Base-by-base conservation (phyloP, 2,888 invertebrate species). In the Lutraria lutraria region DNA sequence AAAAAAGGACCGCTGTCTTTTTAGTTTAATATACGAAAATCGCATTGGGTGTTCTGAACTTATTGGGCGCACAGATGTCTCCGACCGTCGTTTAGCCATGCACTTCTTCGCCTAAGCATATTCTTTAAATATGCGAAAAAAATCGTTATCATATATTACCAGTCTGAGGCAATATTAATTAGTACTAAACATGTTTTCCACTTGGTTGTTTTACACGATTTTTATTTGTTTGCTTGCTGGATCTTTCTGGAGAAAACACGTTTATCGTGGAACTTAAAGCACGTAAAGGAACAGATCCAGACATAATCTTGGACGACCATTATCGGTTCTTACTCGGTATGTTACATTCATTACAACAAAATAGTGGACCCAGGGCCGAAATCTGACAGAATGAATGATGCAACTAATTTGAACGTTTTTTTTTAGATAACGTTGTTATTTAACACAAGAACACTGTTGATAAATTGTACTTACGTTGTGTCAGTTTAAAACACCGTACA, bases 141-240 rank as follows among this genome's bases (percentile, higher is more conserved):
- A 68, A 10, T 68, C 63, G 10, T n/a, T n/a, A 68, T 68, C 63
- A n/a, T 6, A n/a, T n/a, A 31, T 52, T 52, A 31, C 54, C 54
- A 53, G 54, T 53, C 21, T 29, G 16, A 53, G 82, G 8, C 25
- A 25, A 54, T 53, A 85, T 85, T 25, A 19, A 31, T 76, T 81
- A 4, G 34, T 82, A 15, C 80, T 56, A 43, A 53, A 13, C 54
- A 56, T 56, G 31, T 29, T 56, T 54, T 34, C 34, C 10, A 29
- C 19, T 68, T 31, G 2, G 56, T 56, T 53, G 31, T 31, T 16
- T 90, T 89, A 10, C 86, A 95, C 95, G 93, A 95, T 85, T 95
- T 95, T 89, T 95, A 95, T 89, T 90, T 91, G 31, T 95, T 93
- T 91, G 94, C 95, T 0, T 95, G 95, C 84, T 95, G 95, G 25